Conservation (phyloP, 2,797 vertebrate genomes). For the Sebastiscus tertius region DNA sequence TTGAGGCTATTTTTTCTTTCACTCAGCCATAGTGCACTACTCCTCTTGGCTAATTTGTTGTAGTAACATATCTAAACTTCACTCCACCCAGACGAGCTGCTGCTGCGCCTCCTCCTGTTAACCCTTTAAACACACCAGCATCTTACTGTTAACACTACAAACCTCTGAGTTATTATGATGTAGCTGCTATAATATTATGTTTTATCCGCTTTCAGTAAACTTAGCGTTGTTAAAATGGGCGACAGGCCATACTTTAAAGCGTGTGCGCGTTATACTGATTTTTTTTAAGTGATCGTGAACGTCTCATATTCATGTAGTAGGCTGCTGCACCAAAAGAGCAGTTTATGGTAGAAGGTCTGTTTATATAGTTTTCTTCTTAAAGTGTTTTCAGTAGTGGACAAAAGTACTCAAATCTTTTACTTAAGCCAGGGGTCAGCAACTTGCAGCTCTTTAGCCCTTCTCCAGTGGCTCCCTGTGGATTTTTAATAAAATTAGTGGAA, state of each 20-base stretch:
- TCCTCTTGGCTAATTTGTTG: conserved; percentile 71
- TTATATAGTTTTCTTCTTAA: not conserved
- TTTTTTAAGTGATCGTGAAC: not conserved
- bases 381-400: no score
- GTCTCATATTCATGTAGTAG: not conserved
- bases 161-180: not conserved
- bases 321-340: not conserved
- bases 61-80: conserved; percentile 68
- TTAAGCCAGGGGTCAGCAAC: no score
- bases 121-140: conserved; percentile 67
- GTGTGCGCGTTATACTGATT: not conserved
- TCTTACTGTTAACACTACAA: not conserved
- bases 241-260: no score
- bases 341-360: no score
- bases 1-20: not conserved
- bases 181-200: not conserved
- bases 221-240: not conserved
- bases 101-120: conserved; percentile 79
- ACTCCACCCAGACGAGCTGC: conserved; percentile 79
- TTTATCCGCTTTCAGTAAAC: not conserved
- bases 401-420: no score
- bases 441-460: no score
- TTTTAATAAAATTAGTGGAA: no score
- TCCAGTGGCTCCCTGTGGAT: no score
- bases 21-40: conserved; percentile 23